Base-by-base conservation (phyloP, 2,797 vertebrate species). In the Darevskia mixta region DNA sequence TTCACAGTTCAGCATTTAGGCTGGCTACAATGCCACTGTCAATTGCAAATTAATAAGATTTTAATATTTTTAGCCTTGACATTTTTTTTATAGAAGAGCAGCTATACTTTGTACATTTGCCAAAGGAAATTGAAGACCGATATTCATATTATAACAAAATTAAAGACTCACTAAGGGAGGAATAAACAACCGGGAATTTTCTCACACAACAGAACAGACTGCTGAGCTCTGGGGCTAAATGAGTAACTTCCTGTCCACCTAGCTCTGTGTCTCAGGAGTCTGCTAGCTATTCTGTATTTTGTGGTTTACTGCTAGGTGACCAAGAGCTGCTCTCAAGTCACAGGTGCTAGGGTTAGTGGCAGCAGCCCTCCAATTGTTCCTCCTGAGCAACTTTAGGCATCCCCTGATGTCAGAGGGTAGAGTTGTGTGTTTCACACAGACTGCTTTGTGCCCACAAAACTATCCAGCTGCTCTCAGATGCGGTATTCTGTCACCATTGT, bases 1-100 rank as follows among this genome's bases (percentile, higher is more conserved):
- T 80, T 71, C 20, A 73, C 35, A 80, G 32, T 80, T 81, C 58
- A 23, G 49, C 82, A 84, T 75, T 84, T 73, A 84, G 71, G 71
- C 69, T 27, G 32, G 55, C 49, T 75, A 38, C 82, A 75, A 61
- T 84, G 71, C 45, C 58, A 69, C 55, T 75, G 49, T 73, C 78
- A 81, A 35, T 49, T 72, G 49, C 49, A 58, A 87, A 69, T 79
- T 27, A 79, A 27, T 10, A 18, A 43, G 9, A 10, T 61, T 55
- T 10, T 61, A 5, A 2, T 72, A 29, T 10, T 61, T 15, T 55
- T 55, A 58, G 78, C 79, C 66, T 86, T 80, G 77, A 80, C 29
- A 45, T 71, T 41, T 64, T 80, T 43, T 43, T 55, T 55, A 61
- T 32, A 79, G 64, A 86, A 80, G 61, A 49, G 20, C 35, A 18